phyloP scores from a whole-genome alignment of 2,888 invertebrate species.

The Abrostola triplasia region DNA sequence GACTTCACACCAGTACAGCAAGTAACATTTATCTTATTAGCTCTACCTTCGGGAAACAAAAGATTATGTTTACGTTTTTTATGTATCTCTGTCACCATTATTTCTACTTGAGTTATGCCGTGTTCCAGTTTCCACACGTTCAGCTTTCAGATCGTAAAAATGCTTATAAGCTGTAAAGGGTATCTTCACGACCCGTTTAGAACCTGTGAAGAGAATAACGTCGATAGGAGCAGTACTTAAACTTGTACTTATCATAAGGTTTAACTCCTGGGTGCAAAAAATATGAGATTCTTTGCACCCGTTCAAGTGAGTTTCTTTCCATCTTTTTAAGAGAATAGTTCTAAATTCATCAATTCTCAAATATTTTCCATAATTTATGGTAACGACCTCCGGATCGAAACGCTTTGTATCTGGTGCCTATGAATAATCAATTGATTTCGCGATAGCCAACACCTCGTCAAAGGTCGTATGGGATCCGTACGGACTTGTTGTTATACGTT shows the following conservation, averaged over 20 bases:
- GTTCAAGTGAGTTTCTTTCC: neutral
- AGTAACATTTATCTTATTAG: no score
- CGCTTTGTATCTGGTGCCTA: slow-evolving; percentile 31
- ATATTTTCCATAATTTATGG: slow-evolving; percentile 47
- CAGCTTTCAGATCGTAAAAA: slow-evolving; percentile 40
- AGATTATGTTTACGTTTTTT: neutral
- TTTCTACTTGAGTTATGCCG: slow-evolving; percentile 23
- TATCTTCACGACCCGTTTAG: slow-evolving; percentile 14
- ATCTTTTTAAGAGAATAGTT: neutral
- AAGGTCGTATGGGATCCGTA: slow-evolving; percentile 15
- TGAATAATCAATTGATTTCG: slow-evolving; percentile 46
- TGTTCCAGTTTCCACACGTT: slow-evolving; percentile 38
- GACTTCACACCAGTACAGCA: no score
- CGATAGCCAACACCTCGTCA: slow-evolving; percentile 14
- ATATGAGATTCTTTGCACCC: no score
- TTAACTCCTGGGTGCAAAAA: neutral
- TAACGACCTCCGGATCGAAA: slow-evolving; percentile 46
- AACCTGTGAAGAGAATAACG: slow-evolving; percentile 1
- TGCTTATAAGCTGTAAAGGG: slow-evolving; percentile 17
- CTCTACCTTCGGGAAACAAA: neutral
- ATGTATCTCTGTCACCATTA: slow-evolving; percentile 10
- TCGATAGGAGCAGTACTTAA: neutral
- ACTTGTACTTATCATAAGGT: neutral
- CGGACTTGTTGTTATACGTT: slow-evolving; percentile 1
- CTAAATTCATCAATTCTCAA: slow-evolving; percentile 3